Conservation (phyloP, 2,888 invertebrate species). For the Periphyllus acericola region DNA sequence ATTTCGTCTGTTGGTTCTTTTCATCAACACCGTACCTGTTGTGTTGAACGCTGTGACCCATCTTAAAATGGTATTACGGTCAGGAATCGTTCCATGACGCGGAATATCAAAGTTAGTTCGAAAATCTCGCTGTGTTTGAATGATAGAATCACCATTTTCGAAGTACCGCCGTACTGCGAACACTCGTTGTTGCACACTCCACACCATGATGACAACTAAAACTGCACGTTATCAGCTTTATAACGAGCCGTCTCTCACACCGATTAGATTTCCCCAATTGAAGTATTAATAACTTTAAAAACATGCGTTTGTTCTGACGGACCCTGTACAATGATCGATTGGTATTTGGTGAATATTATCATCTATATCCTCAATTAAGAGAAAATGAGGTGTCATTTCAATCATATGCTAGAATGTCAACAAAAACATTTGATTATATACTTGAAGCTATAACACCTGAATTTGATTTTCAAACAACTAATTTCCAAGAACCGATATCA, state of each 20-base stretch:
- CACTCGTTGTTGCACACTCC: conserved; percentile 63
- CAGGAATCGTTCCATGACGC: conserved; percentile 39
- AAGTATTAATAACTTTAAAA: conserved; percentile 24
- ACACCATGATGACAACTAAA: conserved; percentile 57
- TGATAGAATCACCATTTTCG: conserved; percentile 63
- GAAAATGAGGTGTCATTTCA: no score
- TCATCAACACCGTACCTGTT: conserved; percentile 6
- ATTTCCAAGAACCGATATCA: not conserved
- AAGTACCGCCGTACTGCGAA: conserved; percentile 63
- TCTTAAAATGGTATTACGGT: conserved; percentile 23
- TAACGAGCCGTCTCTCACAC: conserved; percentile 22
- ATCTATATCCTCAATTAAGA: no score
- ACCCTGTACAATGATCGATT: no score
- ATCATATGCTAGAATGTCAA: no score
- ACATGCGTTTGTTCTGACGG: conserved; percentile 30
- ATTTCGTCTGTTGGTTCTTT: conserved; percentile 1
- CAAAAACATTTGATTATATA: no score
- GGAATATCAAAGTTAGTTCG: conserved; percentile 40
- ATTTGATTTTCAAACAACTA: no score
- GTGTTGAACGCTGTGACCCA: conserved; percentile 1
- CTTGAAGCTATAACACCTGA: no score
- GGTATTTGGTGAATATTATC: no score
- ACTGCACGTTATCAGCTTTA: conserved; percentile 40
- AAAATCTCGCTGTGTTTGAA: conserved; percentile 46
- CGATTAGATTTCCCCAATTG: conserved; percentile 17